Percentiles rank a stretch among this genome's conserved stretches.
Evolutionary conservation across 1,140 invertebrate genomes (phyloP).

Genomic region (Drosophila repleta): DNA sequence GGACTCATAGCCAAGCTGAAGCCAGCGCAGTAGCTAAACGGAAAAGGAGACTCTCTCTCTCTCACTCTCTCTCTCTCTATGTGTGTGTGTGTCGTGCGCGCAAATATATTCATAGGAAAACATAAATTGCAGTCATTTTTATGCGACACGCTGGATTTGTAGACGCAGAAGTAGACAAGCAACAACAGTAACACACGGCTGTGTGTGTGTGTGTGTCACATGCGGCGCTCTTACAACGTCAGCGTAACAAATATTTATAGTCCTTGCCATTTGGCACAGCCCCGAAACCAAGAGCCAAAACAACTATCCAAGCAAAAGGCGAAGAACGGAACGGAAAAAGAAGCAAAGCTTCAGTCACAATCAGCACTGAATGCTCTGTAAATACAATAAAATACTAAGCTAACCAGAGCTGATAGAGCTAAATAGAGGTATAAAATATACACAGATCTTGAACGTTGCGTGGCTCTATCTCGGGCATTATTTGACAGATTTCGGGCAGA

Average conservation of each 20-base stretch:
- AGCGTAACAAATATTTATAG: slow-evolving; percentile 82
- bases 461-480: too few species aligned
- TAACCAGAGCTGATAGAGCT: too few species aligned
- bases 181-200: slow-evolving; percentile 35
- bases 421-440: too few species aligned
- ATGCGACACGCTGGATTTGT: slow-evolving; percentile 79
- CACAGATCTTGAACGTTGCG: too few species aligned
- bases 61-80: slow-evolving; percentile 12
- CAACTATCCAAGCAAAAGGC: slow-evolving; percentile 34
- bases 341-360: not conserved
- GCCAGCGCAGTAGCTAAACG: slow-evolving; percentile 1
- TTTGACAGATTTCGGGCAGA: too few species aligned
- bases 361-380: slow-evolving; percentile 1
- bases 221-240: slow-evolving; percentile 51
- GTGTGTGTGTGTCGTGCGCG: slow-evolving; percentile 16
- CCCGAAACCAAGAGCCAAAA: slow-evolving; percentile 40
- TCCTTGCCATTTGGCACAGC: slow-evolving; percentile 59
- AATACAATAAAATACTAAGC: not conserved
- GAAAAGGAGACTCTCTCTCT: slow-evolving; percentile 18
- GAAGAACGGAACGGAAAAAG: slow-evolving; percentile 10
- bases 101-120: slow-evolving; percentile 81
- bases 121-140: slow-evolving; percentile 83
- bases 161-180: slow-evolving; percentile 66
- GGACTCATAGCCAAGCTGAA: not conserved
- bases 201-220: slow-evolving; percentile 38